A percentile compares a stretch with the other conserved stretches of the same genome.
Conservation (phyloP, 2,888 invertebrate species). For the Pammene aurita region DNA sequence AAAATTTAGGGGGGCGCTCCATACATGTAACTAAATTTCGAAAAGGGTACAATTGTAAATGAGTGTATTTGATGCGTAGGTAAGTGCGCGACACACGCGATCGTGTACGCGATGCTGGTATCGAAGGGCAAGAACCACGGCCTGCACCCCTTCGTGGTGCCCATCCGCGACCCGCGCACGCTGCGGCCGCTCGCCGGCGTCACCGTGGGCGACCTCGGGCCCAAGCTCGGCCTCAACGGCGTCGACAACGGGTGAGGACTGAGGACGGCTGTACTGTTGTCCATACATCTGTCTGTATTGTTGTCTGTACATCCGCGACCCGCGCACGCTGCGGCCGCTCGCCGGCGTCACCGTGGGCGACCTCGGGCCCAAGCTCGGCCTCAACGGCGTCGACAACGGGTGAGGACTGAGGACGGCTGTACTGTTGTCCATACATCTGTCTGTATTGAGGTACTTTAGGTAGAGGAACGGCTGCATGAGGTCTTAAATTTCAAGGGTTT, state of each 20-base stretch:
- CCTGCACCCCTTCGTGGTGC: conserved; percentile 94
- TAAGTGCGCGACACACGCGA: conserved; percentile 92
- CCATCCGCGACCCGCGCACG: conserved; percentile 89
- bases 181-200: conserved; percentile 90
- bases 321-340: conserved; percentile 86
- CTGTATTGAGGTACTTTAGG: too few relatives aligned
- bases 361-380: conserved; percentile 95
- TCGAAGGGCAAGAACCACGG: conserved; percentile 92
- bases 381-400: conserved; percentile 98
- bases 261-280: background rate
- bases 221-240: conserved; percentile 95
- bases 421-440: too few relatives aligned
- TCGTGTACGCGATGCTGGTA: conserved; percentile 94
- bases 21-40: too few relatives aligned
- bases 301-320: conserved; percentile 90
- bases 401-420: conserved; percentile 61
- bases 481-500: too few relatives aligned
- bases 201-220: conserved; percentile 95
- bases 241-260: conserved; percentile 93
- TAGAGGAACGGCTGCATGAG: too few relatives aligned
- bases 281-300: too few relatives aligned
- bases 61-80: conserved; percentile 70
- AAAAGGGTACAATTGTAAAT: background rate
- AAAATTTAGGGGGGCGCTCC: too few relatives aligned
- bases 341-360: conserved; percentile 95